These are phyloP conservation scores for Eledona agricola DNA, from an alignment of 2,888 invertebrate genomes.

Conservation along the genomic window DNA sequence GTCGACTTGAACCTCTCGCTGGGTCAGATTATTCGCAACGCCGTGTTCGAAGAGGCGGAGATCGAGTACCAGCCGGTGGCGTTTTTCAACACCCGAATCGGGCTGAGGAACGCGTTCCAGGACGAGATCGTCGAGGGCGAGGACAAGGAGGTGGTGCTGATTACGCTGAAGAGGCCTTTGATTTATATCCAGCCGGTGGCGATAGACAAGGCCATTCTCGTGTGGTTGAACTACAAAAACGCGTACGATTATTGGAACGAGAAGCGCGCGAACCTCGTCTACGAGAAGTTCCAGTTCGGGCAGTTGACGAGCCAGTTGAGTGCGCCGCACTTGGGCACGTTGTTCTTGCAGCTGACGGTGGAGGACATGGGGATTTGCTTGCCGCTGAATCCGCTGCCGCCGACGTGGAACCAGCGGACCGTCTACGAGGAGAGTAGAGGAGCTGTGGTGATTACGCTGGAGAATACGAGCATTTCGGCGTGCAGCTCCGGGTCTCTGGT, in stretches of 20 bases:
- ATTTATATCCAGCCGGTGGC: slow-evolving; percentile 97
- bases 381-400: slow-evolving; percentile 85
- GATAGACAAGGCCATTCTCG: slow-evolving; percentile 96
- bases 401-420: slow-evolving; percentile 73
- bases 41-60: slow-evolving; percentile 96
- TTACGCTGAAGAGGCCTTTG: slow-evolving; percentile 91
- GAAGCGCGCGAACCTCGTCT: slow-evolving; percentile 84
- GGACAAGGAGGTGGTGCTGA: slow-evolving; percentile 87
- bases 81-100: slow-evolving; percentile 95
- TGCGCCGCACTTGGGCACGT: slow-evolving; percentile 82
- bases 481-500: slow-evolving; percentile 96
- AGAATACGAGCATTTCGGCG: slow-evolving; percentile 95
- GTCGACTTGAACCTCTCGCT: slow-evolving; percentile 93
- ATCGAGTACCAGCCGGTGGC: slow-evolving; percentile 98
- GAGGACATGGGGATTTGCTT: slow-evolving; percentile 97
- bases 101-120: slow-evolving; percentile 63
- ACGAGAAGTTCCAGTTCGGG: slow-evolving; percentile 81
- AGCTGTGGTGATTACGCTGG: slow-evolving; percentile 94
- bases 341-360: slow-evolving; percentile 93
- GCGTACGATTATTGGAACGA: slow-evolving; percentile 99
- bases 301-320: slow-evolving; percentile 80
- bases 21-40: slow-evolving; percentile 93
- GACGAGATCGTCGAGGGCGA: slow-evolving; percentile 81
- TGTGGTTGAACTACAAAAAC: slow-evolving; percentile 99
- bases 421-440: slow-evolving; percentile 84